Conservation (phyloP, 1,140 invertebrate genomes). For the Trachymyrmex septentrionalis region DNA sequence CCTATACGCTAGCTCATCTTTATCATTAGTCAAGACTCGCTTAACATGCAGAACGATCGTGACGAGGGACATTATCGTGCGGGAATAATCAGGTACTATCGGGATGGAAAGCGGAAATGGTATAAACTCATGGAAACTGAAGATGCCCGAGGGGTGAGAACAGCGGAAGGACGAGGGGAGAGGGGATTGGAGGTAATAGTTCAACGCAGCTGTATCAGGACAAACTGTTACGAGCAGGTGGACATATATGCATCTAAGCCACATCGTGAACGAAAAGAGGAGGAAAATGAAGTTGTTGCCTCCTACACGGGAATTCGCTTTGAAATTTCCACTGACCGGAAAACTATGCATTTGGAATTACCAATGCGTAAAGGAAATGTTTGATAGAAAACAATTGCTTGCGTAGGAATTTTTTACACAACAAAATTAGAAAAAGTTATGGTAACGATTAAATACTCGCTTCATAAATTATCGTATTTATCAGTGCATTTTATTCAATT, state of each 20-base stretch:
- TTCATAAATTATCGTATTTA: neutral
- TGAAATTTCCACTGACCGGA: constrained; percentile 59
- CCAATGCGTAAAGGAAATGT: constrained; percentile 48
- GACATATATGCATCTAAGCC: constrained; percentile 62
- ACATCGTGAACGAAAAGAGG: constrained; percentile 67
- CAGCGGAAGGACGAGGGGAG: neutral
- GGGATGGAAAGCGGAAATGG: constrained; percentile 49
- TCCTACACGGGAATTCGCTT: constrained; percentile 69
- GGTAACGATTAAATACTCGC: neutral
- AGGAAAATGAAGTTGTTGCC: constrained; percentile 75
- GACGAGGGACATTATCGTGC: constrained; percentile 52
- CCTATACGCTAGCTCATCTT: neutral
- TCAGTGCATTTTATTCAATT: neutral
- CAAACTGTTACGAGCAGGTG: constrained; percentile 61
- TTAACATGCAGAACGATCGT: constrained; percentile 56
- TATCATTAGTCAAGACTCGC: constrained; percentile 58
- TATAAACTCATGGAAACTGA: constrained; percentile 58
- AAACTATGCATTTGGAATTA: constrained; percentile 58
- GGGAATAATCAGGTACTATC: constrained; percentile 35
- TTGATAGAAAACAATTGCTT: neutral
- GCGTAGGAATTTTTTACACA: neutral
- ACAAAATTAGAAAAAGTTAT: neutral
- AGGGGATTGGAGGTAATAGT: constrained; percentile 28
- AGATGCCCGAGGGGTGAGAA: constrained; percentile 30
- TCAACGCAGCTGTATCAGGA: constrained; percentile 52